phyloP scores from a whole-genome alignment of 2,888 invertebrate genomes.

The Cosmia trapezina region DNA sequence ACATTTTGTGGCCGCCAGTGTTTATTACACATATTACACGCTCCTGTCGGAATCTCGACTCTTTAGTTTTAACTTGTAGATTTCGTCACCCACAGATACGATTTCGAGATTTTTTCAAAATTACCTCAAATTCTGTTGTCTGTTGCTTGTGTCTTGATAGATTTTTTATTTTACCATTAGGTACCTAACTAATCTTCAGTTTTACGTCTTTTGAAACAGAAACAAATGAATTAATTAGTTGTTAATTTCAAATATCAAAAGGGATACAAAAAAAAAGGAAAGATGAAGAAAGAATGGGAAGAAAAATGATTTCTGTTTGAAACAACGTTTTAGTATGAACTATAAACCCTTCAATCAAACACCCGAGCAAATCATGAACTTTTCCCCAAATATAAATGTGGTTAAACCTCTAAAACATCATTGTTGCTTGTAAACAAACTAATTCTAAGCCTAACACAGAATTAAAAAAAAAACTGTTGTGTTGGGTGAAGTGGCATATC shows the following conservation, averaged over 20 bases:
- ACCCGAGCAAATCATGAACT: neutral
- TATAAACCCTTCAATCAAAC: neutral
- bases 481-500: conserved; percentile 68
- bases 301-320: neutral
- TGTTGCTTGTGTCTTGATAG: neutral
- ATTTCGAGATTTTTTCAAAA: neutral
- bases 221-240: no score
- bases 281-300: no score
- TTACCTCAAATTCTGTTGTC: neutral
- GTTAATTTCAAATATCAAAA: no score
- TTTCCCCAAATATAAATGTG: neutral
- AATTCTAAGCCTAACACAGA: conserved; percentile 17
- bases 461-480: conserved; percentile 36
- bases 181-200: neutral
- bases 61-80: conserved; percentile 70
- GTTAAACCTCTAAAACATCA: neutral
- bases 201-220: neutral
- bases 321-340: neutral
- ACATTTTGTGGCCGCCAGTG: conserved; percentile 75
- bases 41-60: conserved; percentile 77
- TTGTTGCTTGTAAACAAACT: neutral
- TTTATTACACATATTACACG: conserved; percentile 77
- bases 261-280: no score
- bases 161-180: neutral
- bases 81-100: conserved; percentile 64